Evolutionary conservation across 2,888 invertebrate species (phyloP).

Genomic region (Andrena chrysosceles): DNA sequence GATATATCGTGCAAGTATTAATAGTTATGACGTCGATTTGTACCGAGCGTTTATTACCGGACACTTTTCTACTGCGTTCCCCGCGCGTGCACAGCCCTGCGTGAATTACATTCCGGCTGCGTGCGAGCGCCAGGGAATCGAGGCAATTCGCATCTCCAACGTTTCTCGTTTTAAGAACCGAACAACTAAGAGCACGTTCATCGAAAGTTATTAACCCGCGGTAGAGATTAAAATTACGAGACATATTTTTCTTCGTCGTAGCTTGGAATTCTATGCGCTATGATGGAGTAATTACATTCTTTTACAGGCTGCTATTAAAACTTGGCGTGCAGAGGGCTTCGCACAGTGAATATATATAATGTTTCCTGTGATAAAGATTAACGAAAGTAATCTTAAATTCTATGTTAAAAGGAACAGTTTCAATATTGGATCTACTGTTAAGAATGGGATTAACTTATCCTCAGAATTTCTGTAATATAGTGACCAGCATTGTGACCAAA

Average conservation of each 20-base stretch:
- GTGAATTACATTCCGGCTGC: constrained; percentile 53
- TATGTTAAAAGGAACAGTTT: too few relatives aligned
- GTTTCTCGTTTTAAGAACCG: neutral
- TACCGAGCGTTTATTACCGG: constrained; percentile 54
- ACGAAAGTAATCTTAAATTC: too few relatives aligned
- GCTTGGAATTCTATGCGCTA: neutral
- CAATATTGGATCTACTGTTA: too few relatives aligned
- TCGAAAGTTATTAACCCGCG: constrained; percentile 18
- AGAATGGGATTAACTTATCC: neutral
- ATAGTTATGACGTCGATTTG: constrained; percentile 65
- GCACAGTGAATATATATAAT: too few relatives aligned
- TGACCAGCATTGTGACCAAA: neutral
- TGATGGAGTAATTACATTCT: neutral
- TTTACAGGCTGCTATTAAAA: neutral
- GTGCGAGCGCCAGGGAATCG: constrained; percentile 10
- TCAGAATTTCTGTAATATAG: neutral
- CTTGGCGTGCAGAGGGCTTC: too few relatives aligned
- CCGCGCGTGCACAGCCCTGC: constrained; percentile 27
- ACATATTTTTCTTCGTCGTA: neutral
- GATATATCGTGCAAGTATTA: constrained; percentile 58
- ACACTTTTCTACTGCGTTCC: constrained; percentile 49
- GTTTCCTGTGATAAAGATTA: too few relatives aligned
- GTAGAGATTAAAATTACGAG: neutral
- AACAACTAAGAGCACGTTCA: constrained; percentile 14
- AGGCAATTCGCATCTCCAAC: constrained; percentile 1